Conservation (phyloP, 2,797 vertebrate species). For the Eidolon dupreanum region DNA sequence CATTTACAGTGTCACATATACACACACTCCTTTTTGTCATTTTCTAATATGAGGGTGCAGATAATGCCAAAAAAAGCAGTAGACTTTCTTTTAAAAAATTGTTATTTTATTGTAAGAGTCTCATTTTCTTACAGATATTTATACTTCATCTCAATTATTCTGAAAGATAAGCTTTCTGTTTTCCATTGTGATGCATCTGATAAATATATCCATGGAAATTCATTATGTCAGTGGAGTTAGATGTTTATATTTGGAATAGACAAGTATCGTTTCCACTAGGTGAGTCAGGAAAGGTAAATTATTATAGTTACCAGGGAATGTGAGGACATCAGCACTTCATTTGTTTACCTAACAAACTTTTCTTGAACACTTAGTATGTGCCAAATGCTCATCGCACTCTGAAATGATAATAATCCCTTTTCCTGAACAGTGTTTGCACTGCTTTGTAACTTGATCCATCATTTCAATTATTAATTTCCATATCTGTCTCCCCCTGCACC, state of each 20-base stretch:
- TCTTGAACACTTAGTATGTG: not conserved
- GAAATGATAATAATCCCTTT: not conserved
- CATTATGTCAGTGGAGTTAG: not conserved
- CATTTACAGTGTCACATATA: not conserved
- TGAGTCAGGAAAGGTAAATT: not conserved
- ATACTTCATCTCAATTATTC: not conserved
- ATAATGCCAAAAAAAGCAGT: not conserved
- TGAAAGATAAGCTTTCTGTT: not conserved
- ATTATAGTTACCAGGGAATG: not conserved
- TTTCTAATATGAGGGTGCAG: not conserved
- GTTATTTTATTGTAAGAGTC: not conserved
- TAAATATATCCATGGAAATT: slow-evolving; percentile 6
- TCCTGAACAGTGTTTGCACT: not conserved
- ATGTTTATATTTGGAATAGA: not conserved
- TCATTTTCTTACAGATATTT: slow-evolving; percentile 2
- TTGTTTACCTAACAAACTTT: not conserved
- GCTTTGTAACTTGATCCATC: not conserved
- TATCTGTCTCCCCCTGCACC: not conserved
- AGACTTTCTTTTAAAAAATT: not conserved
- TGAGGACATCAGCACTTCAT: not conserved
- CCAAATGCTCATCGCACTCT: not conserved
- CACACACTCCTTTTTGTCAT: not conserved
- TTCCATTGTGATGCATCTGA: not conserved
- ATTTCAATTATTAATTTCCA: not conserved
- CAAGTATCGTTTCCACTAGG: not conserved